Evolutionary conservation across 2,888 invertebrate genomes (phyloP).

Genomic region (Pterobdella sp.): DNA sequence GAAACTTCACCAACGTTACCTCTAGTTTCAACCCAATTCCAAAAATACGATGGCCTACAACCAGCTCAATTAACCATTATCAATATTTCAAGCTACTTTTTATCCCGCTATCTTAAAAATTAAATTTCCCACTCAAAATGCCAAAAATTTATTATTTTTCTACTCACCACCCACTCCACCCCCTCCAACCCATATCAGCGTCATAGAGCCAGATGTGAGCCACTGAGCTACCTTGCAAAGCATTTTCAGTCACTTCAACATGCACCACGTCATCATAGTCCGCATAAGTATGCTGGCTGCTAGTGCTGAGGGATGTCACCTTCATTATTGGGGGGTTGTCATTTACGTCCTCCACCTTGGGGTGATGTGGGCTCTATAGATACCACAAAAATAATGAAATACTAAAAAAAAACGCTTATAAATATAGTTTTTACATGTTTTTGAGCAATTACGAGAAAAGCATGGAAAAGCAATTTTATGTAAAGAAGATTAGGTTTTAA

Average conservation of each 20-base stretch:
- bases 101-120: too few species aligned
- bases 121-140: neutral
- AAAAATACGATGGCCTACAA: too few species aligned
- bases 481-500: neutral
- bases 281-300: neutral
- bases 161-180: neutral
- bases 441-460: neutral
- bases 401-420: neutral
- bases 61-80: too few species aligned
- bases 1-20: too few species aligned
- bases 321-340: conserved; percentile 34
- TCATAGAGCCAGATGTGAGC: conserved; percentile 34
- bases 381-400: conserved; percentile 6
- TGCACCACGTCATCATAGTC: neutral
- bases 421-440: neutral
- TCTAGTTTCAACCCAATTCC: too few species aligned
- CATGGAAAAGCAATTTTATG: neutral
- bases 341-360: conserved; percentile 33
- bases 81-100: too few species aligned
- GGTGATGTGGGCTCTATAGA: neutral
- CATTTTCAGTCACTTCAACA: conserved; percentile 32
- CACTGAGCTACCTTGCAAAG: conserved; percentile 31
- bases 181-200: conserved; percentile 25
- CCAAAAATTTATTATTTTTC: neutral
- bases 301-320: conserved; percentile 24